Percentiles rank a stretch among this genome's conserved stretches.
Conservation (phyloP, 2,888 invertebrate species). For the Oxyteleia sp. region DNA sequence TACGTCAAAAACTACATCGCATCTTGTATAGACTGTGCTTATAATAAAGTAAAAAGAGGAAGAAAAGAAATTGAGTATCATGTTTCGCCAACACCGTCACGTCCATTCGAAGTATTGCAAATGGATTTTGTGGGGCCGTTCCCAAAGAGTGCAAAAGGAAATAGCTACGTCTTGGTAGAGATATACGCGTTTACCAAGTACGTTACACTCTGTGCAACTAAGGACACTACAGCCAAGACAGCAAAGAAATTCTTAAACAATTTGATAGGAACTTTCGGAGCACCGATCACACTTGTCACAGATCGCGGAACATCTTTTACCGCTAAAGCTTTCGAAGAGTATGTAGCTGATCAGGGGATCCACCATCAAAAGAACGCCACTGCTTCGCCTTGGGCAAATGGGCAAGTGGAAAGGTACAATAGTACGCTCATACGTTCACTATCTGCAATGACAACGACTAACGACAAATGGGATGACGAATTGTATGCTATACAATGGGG, state of each 20-base stretch:
- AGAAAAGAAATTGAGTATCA: background rate
- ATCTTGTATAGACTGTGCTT: slow-evolving; percentile 5
- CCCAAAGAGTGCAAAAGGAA: background rate
- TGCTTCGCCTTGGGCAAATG: slow-evolving; percentile 1
- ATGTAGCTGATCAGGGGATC: background rate
- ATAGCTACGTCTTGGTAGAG: slow-evolving; percentile 1
- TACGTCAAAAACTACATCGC: slow-evolving; percentile 4
- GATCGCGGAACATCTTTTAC: background rate
- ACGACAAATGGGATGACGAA: slow-evolving; percentile 11
- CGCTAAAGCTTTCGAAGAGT: slow-evolving; percentile 6
- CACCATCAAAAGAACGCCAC: slow-evolving; percentile 8
- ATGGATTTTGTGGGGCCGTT: slow-evolving; percentile 5
- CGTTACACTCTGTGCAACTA: background rate
- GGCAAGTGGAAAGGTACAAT: slow-evolving; percentile 5
- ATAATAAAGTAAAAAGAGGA: background rate
- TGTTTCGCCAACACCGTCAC: background rate
- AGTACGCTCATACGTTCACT: background rate
- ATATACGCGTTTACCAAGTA: slow-evolving; percentile 24
- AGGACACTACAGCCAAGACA: background rate
- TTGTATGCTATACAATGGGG: slow-evolving; percentile 1
- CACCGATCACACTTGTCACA: background rate
- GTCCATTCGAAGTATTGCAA: slow-evolving; percentile 10
- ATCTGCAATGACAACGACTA: background rate
- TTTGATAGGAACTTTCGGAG: background rate
- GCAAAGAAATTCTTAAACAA: slow-evolving; percentile 4